phyloP scores from a whole-genome alignment of 2,797 vertebrate genomes.

The Helostoma temminkii region DNA sequence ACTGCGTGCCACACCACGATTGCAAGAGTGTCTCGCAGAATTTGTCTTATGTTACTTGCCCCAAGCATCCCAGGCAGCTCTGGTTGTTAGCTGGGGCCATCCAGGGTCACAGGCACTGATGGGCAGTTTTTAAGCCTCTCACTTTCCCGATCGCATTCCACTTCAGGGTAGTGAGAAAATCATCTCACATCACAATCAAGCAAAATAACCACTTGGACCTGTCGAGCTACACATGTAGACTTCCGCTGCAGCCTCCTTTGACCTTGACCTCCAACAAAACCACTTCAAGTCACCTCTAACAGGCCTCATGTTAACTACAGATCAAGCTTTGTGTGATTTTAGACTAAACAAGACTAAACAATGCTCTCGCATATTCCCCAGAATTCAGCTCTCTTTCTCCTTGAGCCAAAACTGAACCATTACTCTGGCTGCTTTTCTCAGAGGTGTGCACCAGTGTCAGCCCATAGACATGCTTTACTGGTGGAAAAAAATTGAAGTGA shows the following conservation, averaged over 20 bases:
- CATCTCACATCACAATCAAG: conserved; percentile 64
- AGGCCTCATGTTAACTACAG: not conserved
- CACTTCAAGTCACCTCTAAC: conserved; percentile 30
- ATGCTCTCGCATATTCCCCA: not conserved
- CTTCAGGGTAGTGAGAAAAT: conserved; percentile 72
- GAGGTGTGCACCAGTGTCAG: conserved; percentile 19
- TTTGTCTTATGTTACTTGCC: conserved; percentile 84
- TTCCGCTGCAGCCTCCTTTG: conserved; percentile 57
- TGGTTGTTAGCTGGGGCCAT: conserved; percentile 75
- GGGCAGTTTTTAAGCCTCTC: conserved; percentile 78
- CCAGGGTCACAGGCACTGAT: conserved; percentile 76
- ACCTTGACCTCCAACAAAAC: conserved; percentile 71
- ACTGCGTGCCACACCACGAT: conserved; percentile 77
- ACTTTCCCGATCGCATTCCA: conserved; percentile 78
- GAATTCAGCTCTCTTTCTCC: conserved; percentile 1
- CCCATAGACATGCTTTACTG: conserved; percentile 40
- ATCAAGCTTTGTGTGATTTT: conserved; percentile 6
- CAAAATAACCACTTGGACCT: conserved; percentile 70
- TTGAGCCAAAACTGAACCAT: not conserved
- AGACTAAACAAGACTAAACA: not conserved
- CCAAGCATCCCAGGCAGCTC: conserved; percentile 76
- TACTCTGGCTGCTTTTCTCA: not conserved
- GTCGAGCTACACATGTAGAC: conserved; percentile 64
- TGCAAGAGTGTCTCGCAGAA: conserved; percentile 75
- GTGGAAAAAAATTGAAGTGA: conserved; percentile 66